These are phyloP conservation scores for Dryas iulia DNA, from an alignment of 1,140 invertebrate species.

Conservation along the genomic window DNA sequence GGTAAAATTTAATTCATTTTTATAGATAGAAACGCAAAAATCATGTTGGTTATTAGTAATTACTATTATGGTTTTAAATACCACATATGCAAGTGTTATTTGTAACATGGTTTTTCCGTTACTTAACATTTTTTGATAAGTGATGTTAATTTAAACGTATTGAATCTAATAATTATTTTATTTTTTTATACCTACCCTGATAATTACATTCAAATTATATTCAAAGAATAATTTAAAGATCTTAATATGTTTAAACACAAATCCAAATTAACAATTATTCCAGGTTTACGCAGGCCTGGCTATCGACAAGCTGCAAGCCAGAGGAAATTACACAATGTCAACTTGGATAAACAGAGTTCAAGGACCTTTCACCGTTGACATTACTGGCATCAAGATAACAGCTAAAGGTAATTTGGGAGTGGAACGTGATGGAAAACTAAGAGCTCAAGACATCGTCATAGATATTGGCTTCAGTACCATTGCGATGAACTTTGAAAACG, in stretches of 20 bases:
- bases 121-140: no score
- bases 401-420: conserved; percentile 86
- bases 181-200: no score
- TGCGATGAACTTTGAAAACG: conserved; percentile 89
- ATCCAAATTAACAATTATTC: neutral
- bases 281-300: conserved; percentile 85
- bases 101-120: no score
- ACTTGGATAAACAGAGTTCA: conserved; percentile 85
- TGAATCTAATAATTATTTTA: no score
- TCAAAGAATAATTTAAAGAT: neutral
- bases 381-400: conserved; percentile 84
- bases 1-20: no score
- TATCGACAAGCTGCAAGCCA: conserved; percentile 85
- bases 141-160: no score
- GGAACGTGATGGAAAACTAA: conserved; percentile 86
- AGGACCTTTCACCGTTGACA: conserved; percentile 88
- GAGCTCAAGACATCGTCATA: conserved; percentile 88
- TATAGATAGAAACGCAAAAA: no score
- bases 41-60: no score
- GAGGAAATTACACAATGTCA: conserved; percentile 88
- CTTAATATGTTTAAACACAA: neutral
- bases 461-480: conserved; percentile 90
- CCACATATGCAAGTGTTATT: no score
- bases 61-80: no score
- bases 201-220: no score